Percentiles rank a stretch among this genome's conserved stretches.
Conservation (phyloP, 2,797 vertebrate species). For the Neosilurus hyrtlii region DNA sequence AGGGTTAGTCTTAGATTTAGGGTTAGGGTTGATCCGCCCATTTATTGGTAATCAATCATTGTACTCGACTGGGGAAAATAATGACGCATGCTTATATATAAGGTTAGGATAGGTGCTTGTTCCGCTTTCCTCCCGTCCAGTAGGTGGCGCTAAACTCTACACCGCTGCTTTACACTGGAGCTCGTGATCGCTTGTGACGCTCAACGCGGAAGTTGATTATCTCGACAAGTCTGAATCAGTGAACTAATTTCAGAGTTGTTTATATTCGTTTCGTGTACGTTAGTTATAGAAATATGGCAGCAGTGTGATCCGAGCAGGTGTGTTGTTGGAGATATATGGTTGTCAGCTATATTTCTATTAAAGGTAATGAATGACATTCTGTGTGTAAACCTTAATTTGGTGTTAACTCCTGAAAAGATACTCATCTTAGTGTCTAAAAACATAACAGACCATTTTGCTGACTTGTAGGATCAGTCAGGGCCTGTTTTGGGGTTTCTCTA, state of each 20-base stretch:
- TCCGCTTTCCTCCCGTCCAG: slow-evolving; percentile 6
- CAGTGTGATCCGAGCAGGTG: not conserved
- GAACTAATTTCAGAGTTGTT: not conserved
- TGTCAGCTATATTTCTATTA: not conserved
- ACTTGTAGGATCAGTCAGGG: not conserved
- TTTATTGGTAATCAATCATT: too few relatives aligned
- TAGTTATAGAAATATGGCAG: not conserved
- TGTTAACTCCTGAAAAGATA: not conserved
- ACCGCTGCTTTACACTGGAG: too few relatives aligned
- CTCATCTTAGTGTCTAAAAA: not conserved
- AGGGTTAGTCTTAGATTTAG: too few relatives aligned
- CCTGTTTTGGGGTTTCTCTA: not conserved
- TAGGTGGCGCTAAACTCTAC: not conserved
- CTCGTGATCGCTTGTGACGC: not conserved
- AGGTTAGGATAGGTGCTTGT: not conserved
- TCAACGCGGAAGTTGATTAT: not conserved
- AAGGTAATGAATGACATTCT: slow-evolving; percentile 13
- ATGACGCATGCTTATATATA: too few relatives aligned
- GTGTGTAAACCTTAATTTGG: not conserved
- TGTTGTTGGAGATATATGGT: not conserved
- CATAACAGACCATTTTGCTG: not conserved
- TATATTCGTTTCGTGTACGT: not conserved
- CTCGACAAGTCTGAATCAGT: not conserved
- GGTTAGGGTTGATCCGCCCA: too few relatives aligned
- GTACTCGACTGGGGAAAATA: too few relatives aligned